Conservation (phyloP, 2,888 invertebrate species). For the Drosophila sordidapex region DNA sequence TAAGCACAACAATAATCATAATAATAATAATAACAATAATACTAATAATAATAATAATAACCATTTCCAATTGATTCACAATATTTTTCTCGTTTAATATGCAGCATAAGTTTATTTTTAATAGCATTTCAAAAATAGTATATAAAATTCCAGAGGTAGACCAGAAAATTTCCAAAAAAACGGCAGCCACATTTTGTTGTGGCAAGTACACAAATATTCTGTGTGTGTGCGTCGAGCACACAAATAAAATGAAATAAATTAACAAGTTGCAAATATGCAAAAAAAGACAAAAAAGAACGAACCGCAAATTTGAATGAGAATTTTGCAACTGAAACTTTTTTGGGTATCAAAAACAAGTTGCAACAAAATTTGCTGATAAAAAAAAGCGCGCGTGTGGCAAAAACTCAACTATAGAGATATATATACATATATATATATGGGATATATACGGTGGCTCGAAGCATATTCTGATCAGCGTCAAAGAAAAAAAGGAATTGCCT, state of each 20-base stretch:
- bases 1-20: not conserved
- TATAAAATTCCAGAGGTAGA: constrained; percentile 11
- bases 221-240: not conserved
- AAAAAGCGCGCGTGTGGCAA: constrained; percentile 1
- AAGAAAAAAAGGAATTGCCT: too few species aligned
- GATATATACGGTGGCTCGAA: too few species aligned
- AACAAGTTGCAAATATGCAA: constrained; percentile 13
- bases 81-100: constrained; percentile 5
- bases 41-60: constrained; percentile 29
- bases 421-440: constrained; percentile 3
- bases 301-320: constrained; percentile 23
- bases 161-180: not conserved
- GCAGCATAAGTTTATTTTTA: constrained; percentile 1
- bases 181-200: constrained; percentile 1
- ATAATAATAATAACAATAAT: not conserved
- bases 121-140: not conserved
- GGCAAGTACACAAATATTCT: not conserved
- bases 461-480: too few species aligned
- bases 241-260: constrained; percentile 10
- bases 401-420: not conserved
- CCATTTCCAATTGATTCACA: constrained; percentile 42
- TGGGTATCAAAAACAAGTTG: constrained; percentile 10
- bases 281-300: not conserved
- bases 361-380: constrained; percentile 4
- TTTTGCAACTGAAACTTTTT: constrained; percentile 1